Conservation (phyloP, 2,797 vertebrate genomes). For the Danio kyathit region DNA sequence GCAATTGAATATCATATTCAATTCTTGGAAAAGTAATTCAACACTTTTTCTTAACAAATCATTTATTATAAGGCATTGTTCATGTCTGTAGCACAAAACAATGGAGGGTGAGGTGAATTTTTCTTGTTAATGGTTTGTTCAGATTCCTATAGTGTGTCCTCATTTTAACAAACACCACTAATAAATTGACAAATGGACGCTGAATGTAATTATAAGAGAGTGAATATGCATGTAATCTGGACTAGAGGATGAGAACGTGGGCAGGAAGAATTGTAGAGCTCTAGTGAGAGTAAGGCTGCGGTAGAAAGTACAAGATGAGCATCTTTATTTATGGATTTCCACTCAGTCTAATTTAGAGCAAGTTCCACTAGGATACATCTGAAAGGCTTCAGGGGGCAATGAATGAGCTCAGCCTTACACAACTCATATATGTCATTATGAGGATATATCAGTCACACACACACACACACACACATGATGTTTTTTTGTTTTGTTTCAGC, state of each 20-base stretch:
- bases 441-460: conserved; percentile 11
- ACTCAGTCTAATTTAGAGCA: conserved; percentile 37
- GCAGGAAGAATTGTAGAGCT: background rate
- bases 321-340: conserved; percentile 39
- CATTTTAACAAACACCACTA: background rate
- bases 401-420: conserved; percentile 12
- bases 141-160: background rate
- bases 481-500: background rate
- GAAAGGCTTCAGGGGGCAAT: conserved; percentile 26
- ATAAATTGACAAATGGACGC: background rate
- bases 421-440: conserved; percentile 25
- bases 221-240: background rate
- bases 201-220: conserved; percentile 18
- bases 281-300: conserved; percentile 1
- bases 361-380: conserved; percentile 28
- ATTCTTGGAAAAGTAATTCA: background rate
- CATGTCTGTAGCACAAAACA: background rate
- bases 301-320: conserved; percentile 25
- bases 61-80: background rate
- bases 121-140: background rate
- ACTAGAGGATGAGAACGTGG: background rate
- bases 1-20: background rate
- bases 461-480: background rate
- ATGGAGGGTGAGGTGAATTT: background rate
- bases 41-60: background rate